These are phyloP conservation scores for Strigamia maritima DNA, from an alignment of 2,888 invertebrate species.

Conservation along the genomic window DNA sequence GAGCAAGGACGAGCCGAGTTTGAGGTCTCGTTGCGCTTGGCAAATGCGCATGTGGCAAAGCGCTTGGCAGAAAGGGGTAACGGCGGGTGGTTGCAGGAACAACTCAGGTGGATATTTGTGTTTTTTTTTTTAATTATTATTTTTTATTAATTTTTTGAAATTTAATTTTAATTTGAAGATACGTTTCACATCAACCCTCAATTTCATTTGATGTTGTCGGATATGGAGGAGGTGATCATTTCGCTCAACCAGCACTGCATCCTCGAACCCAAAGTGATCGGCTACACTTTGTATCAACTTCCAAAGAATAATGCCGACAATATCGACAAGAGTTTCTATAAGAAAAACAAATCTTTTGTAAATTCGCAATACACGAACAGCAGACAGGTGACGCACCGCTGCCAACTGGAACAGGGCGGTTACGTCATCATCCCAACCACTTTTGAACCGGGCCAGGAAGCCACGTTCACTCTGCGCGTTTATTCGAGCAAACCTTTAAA, in stretches of 20 bases:
- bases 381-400: constrained; percentile 72
- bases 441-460: constrained; percentile 85
- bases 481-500: constrained; percentile 73
- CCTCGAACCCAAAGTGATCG: constrained; percentile 88
- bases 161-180: constrained; percentile 62
- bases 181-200: constrained; percentile 93
- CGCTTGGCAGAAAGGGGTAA: constrained; percentile 79
- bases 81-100: constrained; percentile 86
- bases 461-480: constrained; percentile 78
- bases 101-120: constrained; percentile 62
- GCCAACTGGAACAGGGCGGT: constrained; percentile 73
- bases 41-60: constrained; percentile 75
- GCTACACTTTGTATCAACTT: constrained; percentile 64
- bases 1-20: constrained; percentile 75
- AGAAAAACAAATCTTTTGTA: constrained; percentile 77
- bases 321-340: constrained; percentile 75
- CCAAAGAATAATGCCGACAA: constrained; percentile 67
- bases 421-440: constrained; percentile 86
- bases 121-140: too few species aligned
- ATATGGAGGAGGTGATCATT: constrained; percentile 77
- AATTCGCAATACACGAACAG: constrained; percentile 91
- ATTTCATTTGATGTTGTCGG: constrained; percentile 72
- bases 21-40: constrained; percentile 77
- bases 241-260: constrained; percentile 85
- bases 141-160: too few species aligned